These are phyloP conservation scores for Macrostomum cliftonense DNA, from an alignment of 2,888 invertebrate genomes.

Conservation along the genomic window DNA sequence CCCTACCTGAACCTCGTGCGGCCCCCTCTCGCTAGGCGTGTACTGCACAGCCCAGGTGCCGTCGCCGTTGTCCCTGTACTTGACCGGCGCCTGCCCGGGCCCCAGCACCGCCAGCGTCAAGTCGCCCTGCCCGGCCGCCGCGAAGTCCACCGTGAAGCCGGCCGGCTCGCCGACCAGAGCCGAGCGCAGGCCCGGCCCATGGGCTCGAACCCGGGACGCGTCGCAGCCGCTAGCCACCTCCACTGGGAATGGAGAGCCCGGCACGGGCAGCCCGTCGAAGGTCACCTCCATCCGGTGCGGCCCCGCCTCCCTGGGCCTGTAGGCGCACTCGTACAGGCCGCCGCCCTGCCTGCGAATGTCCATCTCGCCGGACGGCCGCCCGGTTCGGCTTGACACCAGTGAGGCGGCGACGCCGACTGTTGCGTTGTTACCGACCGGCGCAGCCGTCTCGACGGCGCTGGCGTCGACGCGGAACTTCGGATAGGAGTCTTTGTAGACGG, in stretches of 20 bases:
- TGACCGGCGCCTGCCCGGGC: conserved; percentile 14
- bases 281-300: conserved; percentile 58
- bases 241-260: conserved; percentile 61
- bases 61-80: conserved; percentile 15
- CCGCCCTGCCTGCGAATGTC: too few species aligned
- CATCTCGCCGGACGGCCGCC: too few species aligned
- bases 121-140: conserved; percentile 49
- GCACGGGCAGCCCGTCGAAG: conserved; percentile 61
- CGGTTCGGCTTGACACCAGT: too few species aligned
- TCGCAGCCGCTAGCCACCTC: conserved; percentile 58
- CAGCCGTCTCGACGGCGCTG: too few species aligned
- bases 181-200: conserved; percentile 57
- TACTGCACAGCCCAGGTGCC: conserved; percentile 16
- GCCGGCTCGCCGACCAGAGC: conserved; percentile 52
- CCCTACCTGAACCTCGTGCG: conserved; percentile 35
- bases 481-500: too few species aligned
- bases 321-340: too few species aligned
- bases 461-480: too few species aligned
- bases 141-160: conserved; percentile 55
- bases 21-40: conserved; percentile 12
- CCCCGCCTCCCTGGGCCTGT: conserved; percentile 27
- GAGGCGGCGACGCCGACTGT: too few species aligned
- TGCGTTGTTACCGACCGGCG: too few species aligned
- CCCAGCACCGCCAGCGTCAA: conserved; percentile 13
- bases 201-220: conserved; percentile 57